These are phyloP conservation scores for Anagyrus pseudococci DNA, from an alignment of 2,888 invertebrate species.

Conservation along the genomic window DNA sequence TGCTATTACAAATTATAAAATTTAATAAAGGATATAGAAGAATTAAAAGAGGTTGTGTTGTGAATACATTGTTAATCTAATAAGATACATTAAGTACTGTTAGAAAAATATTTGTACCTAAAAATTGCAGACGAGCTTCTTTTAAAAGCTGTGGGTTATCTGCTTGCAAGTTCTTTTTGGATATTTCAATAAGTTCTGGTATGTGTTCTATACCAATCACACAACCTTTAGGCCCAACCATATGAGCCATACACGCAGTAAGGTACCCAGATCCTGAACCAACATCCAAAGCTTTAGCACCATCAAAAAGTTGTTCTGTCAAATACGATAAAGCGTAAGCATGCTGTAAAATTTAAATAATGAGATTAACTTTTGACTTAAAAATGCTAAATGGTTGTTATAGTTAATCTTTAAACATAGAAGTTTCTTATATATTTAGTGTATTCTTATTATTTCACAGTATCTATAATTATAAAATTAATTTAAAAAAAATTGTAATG, in stretches of 20 bases:
- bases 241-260: conserved; percentile 66
- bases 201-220: conserved; percentile 68
- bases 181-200: conserved; percentile 63
- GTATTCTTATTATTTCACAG: too few relatives aligned
- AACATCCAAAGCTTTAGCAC: conserved; percentile 65
- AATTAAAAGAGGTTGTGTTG: too few relatives aligned
- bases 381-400: too few relatives aligned
- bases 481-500: conserved; percentile 3
- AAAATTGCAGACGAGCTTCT: conserved; percentile 53
- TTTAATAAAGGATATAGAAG: too few relatives aligned
- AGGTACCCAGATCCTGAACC: conserved; percentile 69
- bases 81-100: too few relatives aligned
- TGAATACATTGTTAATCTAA: too few relatives aligned
- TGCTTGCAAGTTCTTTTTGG: conserved; percentile 63
- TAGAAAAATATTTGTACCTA: too few relatives aligned
- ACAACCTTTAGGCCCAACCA: conserved; percentile 64
- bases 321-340: conserved; percentile 89
- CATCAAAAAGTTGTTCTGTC: conserved; percentile 72
- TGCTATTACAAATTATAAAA: too few relatives aligned
- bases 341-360: conserved; percentile 77
- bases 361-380: too few relatives aligned
- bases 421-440: too few relatives aligned
- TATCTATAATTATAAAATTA: conserved; percentile 4
- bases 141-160: conserved; percentile 53
- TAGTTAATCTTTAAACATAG: too few relatives aligned